Base-by-base conservation (phyloP, 2,113 vertebrate genomes). In the Eptesicus fuscus region DNA sequence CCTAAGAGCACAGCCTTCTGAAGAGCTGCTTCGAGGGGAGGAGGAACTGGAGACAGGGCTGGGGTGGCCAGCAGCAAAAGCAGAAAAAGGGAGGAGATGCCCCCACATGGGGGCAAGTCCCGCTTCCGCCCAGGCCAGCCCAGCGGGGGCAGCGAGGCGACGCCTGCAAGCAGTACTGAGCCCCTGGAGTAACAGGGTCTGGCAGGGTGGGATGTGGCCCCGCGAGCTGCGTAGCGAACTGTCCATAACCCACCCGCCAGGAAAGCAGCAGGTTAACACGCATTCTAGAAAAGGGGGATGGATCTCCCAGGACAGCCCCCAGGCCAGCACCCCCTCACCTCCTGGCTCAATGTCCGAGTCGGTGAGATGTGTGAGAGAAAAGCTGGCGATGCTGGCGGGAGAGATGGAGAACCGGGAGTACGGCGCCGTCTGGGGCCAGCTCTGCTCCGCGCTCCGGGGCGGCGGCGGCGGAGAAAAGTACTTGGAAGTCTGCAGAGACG, bases 331-430 rank as follows among this genome's bases (percentile, higher is more conserved):
- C 25, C 25, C 0, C 17, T 99, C 96, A 98, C 99, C 99, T 98
- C 99, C 99, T 98, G 99, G 99, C 79, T 99, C 99, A 5, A 99
- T 99, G 98, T 99, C 99, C 0, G 99, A 99, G 98, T 99, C 99
- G 0, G 99, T 99, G 56, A 99, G 99, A 95, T 99, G 99, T 0
- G 99, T 99, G n/a, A 99, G 99, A 12, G 99, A 99, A 97, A 99
- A 99, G 98, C 98, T 99, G 69, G 99, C 99, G 14, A 99, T 99
- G 98, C 98, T 99, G 97, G 99, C 99, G 0, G 99, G 99, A 2
- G 99, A 99, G 95, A 99, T 99, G 91, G 99, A 99, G 98, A 99
- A 99, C 79, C 99, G 98, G 77, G 99, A 99, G 93, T 99, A 99
- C 70, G 98, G 98, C 2, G 99, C 98, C 2, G 98, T 83, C 23